Evolutionary conservation across 2,888 invertebrate species (phyloP), one percentile per base, ranked within the genome.

Genomic region (Napeogenes inachia): DNA sequence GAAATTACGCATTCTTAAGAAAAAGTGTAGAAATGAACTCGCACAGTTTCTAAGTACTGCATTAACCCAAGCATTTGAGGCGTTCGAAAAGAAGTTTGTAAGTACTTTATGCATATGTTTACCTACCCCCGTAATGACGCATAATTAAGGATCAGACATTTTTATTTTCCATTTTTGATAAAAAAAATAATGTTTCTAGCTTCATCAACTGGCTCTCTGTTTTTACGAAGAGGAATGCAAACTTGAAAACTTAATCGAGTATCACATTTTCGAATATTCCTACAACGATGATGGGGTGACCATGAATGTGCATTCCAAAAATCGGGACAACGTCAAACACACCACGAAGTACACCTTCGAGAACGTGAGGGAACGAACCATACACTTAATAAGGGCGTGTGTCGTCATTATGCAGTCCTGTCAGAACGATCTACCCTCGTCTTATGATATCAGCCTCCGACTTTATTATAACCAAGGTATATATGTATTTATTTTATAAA

Each of bases 71-170:
- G 83, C 87, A n/a, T 87, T 86, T 64, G 84, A 87, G 12, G 89
- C 89, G 2, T 80, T 89, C 56, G 87, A 89, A 56, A 87, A 86
- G 63, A 84, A 84, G 85, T 89, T 85, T 69, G 89, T 89, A 71
- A 81, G 85, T 75, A 47, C 8, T 38, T 38, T 38, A 38, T 8
- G 38, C 38, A 4, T 38, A 38, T 8, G 35, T 35, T 35, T 35
- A 35, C 6, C 35, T 35, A 6, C 10, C 42, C 42, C 42, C 10
- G 12, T 2, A 42, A 42, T 42, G 8, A 42, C 8, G 42, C 12
- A 42, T 42, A 10, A 42, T 42, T 10, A 42, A 2, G 10, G 12
- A 42, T 10, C 42, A 42, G 3, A 42, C 12, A 10, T 10, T 42
- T 42, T 42, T 38, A 4, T 38, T 38, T 38, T 4, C 4, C 5